These are phyloP conservation scores for Orthosia gothica DNA, from an alignment of 2,888 invertebrate genomes.

Conservation along the genomic window DNA sequence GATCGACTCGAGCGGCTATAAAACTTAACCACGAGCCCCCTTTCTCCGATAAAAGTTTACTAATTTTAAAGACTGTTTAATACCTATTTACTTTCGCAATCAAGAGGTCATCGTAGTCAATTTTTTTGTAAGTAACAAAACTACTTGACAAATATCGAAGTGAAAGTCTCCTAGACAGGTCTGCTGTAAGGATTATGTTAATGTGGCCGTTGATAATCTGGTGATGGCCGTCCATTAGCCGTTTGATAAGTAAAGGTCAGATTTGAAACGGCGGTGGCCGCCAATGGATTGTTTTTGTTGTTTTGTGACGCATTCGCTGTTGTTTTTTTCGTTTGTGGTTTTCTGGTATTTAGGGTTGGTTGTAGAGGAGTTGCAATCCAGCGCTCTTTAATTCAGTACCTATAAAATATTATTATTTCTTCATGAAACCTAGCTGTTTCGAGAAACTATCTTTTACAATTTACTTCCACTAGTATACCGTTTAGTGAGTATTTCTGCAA, in stretches of 20 bases:
- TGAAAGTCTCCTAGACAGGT: constrained; percentile 69
- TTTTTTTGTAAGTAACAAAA: constrained; percentile 42
- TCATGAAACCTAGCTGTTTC: background rate
- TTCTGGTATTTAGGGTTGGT: background rate
- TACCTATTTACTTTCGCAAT: constrained; percentile 59
- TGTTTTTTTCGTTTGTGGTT: constrained; percentile 32
- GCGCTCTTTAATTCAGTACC: background rate
- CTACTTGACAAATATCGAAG: constrained; percentile 67
- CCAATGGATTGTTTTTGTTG: constrained; percentile 39
- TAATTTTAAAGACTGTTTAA: background rate
- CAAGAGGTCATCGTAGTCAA: constrained; percentile 54
- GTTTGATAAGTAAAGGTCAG: constrained; percentile 83
- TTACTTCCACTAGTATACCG: background rate
- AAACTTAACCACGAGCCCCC: background rate
- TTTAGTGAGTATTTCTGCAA: background rate
- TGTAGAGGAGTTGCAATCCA: background rate
- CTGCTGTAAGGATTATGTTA: constrained; percentile 74
- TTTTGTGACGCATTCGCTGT: constrained; percentile 18
- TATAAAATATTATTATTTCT: background rate
- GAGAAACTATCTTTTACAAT: background rate
- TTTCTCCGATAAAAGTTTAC: background rate
- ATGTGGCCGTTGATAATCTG: constrained; percentile 68
- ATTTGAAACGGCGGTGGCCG: constrained; percentile 58
- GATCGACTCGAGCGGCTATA: background rate
- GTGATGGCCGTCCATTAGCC: constrained; percentile 79